These are phyloP conservation scores for Drosophila tristis DNA, from an alignment of 1,140 invertebrate species.

Conservation along the genomic window DNA sequence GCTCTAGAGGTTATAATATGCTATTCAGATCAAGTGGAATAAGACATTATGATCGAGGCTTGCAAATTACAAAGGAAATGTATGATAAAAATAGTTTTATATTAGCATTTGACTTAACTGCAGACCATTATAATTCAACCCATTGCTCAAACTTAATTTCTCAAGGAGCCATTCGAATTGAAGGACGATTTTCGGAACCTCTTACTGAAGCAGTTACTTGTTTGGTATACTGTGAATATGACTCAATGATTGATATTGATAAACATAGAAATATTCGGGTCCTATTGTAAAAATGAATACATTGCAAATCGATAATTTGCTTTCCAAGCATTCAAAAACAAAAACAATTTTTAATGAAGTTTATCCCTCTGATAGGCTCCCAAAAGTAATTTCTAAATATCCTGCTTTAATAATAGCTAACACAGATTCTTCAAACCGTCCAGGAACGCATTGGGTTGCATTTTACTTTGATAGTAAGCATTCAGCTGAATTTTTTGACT, in stretches of 20 bases:
- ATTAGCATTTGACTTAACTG: slow-evolving; percentile 8
- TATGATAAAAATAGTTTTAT: slow-evolving; percentile 10
- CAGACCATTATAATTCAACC: slow-evolving; percentile 4
- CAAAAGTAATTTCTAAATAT: not conserved
- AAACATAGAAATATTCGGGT: not conserved
- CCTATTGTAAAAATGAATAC: not conserved
- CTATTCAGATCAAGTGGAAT: slow-evolving; percentile 3
- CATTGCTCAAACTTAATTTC: slow-evolving; percentile 1
- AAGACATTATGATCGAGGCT: slow-evolving; percentile 9
- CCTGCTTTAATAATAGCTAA: not conserved
- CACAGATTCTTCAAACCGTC: too few relatives aligned
- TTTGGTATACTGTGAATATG: not conserved
- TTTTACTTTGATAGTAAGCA: not conserved
- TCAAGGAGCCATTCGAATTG: not conserved
- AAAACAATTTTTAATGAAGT: too few relatives aligned
- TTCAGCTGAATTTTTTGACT: not conserved
- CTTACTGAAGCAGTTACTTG: not conserved
- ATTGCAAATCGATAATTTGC: not conserved
- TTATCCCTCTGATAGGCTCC: too few relatives aligned
- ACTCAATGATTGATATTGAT: slow-evolving; percentile 1
- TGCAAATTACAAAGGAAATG: slow-evolving; percentile 9
- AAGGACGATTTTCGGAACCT: not conserved
- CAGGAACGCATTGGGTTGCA: not conserved
- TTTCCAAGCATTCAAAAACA: not conserved
- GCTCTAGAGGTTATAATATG: slow-evolving; percentile 4